Conservation (phyloP, 2,113 vertebrate species). For the Apteryx owenii region DNA sequence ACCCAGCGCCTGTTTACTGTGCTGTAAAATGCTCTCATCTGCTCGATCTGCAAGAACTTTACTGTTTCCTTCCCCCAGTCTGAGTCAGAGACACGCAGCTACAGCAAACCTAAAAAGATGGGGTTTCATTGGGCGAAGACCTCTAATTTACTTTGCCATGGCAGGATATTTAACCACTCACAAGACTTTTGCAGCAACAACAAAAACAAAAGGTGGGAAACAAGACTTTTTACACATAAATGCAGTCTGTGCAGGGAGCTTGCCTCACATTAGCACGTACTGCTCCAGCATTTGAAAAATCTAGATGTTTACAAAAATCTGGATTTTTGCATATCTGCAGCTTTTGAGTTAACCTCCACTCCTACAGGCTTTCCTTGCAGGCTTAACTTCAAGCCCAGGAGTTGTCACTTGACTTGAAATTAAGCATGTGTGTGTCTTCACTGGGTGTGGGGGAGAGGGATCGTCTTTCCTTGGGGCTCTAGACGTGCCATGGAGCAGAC, state of each 20-base stretch:
- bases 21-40: background rate
- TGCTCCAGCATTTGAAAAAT: background rate
- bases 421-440: background rate
- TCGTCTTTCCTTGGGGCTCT: background rate
- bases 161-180: conserved; percentile 23
- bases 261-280: background rate
- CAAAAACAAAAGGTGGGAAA: background rate
- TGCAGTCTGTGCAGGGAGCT: background rate
- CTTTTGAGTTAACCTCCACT: background rate
- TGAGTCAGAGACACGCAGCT: background rate
- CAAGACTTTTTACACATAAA: background rate
- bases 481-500: background rate
- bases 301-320: too few relatives aligned
- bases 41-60: background rate
- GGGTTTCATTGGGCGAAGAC: conserved; percentile 44
- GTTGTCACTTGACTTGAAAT: background rate
- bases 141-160: background rate
- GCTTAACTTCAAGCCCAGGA: background rate
- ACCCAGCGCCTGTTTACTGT: background rate
- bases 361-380: background rate
- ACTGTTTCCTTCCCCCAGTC: conserved; percentile 54
- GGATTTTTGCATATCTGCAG: background rate
- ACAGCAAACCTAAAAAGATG: conserved; percentile 1
- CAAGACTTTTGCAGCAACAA: background rate
- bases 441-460: too few relatives aligned